These are phyloP conservation scores for Pelodiscus sinensis DNA, from an alignment of 2,113 vertebrate genomes.

Conservation along the genomic window DNA sequence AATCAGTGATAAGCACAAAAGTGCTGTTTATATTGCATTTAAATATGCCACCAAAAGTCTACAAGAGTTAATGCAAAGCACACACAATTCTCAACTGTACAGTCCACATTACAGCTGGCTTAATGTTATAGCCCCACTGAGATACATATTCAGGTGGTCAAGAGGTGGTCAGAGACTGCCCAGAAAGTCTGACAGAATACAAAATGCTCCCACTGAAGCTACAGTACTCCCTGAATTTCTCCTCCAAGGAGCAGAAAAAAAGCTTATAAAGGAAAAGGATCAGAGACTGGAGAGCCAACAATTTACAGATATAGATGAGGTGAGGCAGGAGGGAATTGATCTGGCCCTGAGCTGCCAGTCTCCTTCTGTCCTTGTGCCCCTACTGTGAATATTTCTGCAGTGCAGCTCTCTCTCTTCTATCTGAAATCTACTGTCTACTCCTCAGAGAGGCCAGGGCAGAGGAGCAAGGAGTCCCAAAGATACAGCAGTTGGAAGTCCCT, in stretches of 20 bases:
- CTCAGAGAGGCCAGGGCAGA: background rate
- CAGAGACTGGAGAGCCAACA: background rate
- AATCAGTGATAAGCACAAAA: background rate
- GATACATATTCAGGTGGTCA: background rate
- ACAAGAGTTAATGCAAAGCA: background rate
- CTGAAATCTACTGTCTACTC: background rate
- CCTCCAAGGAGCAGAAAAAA: background rate
- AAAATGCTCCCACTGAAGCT: background rate
- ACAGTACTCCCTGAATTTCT: background rate
- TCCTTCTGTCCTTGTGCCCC: background rate
- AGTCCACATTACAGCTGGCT: background rate
- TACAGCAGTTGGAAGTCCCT: background rate
- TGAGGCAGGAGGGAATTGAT: background rate
- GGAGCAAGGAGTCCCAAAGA: background rate
- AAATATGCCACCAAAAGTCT: background rate
- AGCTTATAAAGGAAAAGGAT: background rate
- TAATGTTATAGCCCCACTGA: background rate
- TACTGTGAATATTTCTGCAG: background rate
- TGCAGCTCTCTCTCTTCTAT: background rate
- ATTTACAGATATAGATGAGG: background rate
- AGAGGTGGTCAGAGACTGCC: background rate
- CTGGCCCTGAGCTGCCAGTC: background rate
- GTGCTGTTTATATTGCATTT: background rate
- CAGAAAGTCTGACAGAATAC: background rate
- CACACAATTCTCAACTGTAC: background rate